Base-by-base conservation (phyloP, 2,888 invertebrate species). In the Caenorhabditis sp. region DNA sequence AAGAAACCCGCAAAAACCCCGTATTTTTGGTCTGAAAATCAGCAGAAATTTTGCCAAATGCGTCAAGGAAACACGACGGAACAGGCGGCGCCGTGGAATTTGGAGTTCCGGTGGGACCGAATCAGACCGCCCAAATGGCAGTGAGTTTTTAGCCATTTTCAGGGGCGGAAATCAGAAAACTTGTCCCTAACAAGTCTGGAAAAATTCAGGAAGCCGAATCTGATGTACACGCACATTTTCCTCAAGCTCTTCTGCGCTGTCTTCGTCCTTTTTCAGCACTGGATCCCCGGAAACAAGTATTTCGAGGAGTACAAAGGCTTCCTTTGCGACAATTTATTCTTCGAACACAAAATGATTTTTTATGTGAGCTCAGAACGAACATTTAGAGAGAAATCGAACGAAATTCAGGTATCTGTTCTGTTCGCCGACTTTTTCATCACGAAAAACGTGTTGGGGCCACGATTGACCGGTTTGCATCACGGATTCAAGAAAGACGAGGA, bases 401-500 rank as follows among this genome's bases (percentile, higher is more conserved):
- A 2, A 7, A 48, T 61, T 27, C 52, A 52, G 62, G 24, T 48
- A 5, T n/a, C 39, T 13, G 0, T 27, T 17, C 4, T 27, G 7
- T 8, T 63, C 2, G 0, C 43, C 9, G 62, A 63, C 24, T 53
- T 63, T 17, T 52, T 52, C 30, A 30, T 63, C 3, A 63, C 62
- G 1, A 63, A 63, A 32, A 32, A 32, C 17, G n/a, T 41, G 0
- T 1, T 63, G 13, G 62, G 62, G 2, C 52, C 62, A 7, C 27
- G 32, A 8, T n/a, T 63, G 17, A 41, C 43, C 3, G 62, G 62
- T 7, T 17, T 63, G 8, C 62, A 63, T 27, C 62, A 63, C 24
- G 62, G 52, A 53, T 35, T 52, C 22, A 63, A 52, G 20, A 43
- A n/a, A n/a, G 43, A 63, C n/a, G 62, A 50, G 13, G 41, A 62